phyloP scores from a whole-genome alignment of 2,888 invertebrate genomes.

The Melieria omissa region DNA sequence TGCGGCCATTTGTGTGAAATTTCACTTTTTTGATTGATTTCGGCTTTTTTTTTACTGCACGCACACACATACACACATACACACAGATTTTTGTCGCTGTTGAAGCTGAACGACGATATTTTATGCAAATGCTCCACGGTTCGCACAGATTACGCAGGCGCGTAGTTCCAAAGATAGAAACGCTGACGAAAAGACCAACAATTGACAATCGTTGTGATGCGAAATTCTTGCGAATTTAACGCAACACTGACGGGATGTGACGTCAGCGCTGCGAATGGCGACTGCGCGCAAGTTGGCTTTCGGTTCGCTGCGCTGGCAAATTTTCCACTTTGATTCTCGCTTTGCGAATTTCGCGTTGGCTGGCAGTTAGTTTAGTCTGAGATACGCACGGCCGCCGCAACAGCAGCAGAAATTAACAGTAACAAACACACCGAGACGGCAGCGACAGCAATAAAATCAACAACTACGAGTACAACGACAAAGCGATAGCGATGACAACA shows the following conservation, averaged over 20 bases:
- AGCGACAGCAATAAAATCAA: slow-evolving; percentile 12
- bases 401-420: slow-evolving; percentile 28
- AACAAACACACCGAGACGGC: slow-evolving; percentile 17
- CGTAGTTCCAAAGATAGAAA: too few species aligned
- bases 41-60: background rate
- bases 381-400: slow-evolving; percentile 18
- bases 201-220: background rate
- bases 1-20: too few species aligned
- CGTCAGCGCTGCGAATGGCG: slow-evolving; percentile 28
- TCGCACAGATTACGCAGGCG: too few species aligned
- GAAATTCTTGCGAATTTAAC: background rate
- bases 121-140: too few species aligned
- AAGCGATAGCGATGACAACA: slow-evolving; percentile 17
- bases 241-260: slow-evolving; percentile 38
- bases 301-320: slow-evolving; percentile 20
- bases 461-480: slow-evolving; percentile 16
- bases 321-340: too few species aligned
- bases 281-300: too few species aligned
- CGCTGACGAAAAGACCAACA: too few species aligned
- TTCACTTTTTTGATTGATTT: background rate
- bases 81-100: too few species aligned
- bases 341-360: background rate
- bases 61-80: too few species aligned
- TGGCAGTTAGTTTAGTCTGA: slow-evolving; percentile 25
- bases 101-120: too few species aligned